Conservation (phyloP, 2,113 vertebrate genomes). For the Myiozetetes cayanensis region DNA sequence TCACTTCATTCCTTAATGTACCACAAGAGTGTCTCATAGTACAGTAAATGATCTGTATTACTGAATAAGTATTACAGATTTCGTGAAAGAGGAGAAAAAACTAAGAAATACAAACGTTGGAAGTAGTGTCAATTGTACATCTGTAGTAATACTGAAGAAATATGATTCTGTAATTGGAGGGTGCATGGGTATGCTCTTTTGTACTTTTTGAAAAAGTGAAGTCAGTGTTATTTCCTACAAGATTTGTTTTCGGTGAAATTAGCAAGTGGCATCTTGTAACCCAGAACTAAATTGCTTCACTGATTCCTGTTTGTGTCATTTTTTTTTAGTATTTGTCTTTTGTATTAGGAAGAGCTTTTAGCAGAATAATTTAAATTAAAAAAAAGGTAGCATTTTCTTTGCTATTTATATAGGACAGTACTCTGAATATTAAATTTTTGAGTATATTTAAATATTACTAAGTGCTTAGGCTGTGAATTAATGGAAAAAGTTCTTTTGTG, state of each 20-base stretch:
- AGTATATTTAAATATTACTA: background rate
- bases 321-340: background rate
- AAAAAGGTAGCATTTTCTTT: background rate
- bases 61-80: background rate
- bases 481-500: background rate
- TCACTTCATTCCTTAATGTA: constrained; percentile 45
- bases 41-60: constrained; percentile 50
- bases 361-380: background rate
- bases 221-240: background rate
- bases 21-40: constrained; percentile 67
- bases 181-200: background rate
- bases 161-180: background rate
- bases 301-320: background rate
- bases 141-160: background rate
- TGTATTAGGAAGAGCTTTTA: background rate
- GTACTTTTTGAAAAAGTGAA: background rate
- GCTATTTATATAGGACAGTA: background rate
- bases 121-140: background rate
- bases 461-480: background rate
- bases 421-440: background rate
- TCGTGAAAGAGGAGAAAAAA: background rate
- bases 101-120: background rate
- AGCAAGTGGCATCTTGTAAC: background rate
- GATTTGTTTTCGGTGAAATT: background rate
- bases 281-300: background rate